These are phyloP conservation scores for Bubalus kerabau DNA, from an alignment of 2,113 vertebrate species.

Conservation along the genomic window DNA sequence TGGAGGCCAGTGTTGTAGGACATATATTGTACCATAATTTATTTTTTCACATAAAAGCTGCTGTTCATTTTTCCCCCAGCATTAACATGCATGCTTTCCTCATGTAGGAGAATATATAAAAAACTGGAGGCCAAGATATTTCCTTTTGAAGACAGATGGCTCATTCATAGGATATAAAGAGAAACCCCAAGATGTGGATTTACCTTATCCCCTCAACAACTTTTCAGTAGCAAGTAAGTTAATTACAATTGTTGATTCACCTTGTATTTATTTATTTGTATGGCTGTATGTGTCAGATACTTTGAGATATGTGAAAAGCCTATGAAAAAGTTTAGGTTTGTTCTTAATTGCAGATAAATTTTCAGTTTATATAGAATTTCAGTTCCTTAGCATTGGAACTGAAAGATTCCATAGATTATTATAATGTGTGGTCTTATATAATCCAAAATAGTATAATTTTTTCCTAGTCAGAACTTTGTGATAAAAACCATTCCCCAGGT, in stretches of 20 bases:
- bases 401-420: neutral
- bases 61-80: slow-evolving; percentile 24
- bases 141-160: slow-evolving; percentile 98
- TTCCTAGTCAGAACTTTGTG: neutral
- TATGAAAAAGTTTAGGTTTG: neutral
- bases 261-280: neutral
- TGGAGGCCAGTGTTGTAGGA: slow-evolving; percentile 48
- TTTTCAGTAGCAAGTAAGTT: slow-evolving; percentile 98
- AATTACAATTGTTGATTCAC: neutral
- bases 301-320: neutral
- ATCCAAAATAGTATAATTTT: neutral
- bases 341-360: neutral
- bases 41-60: slow-evolving; percentile 55
- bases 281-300: neutral
- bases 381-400: neutral
- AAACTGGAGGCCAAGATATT: slow-evolving; percentile 98
- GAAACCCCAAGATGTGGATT: slow-evolving; percentile 97
- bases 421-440: neutral
- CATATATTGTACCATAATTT: slow-evolving; percentile 29
- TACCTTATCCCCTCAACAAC: slow-evolving; percentile 98
- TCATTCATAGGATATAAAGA: slow-evolving; percentile 99
- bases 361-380: slow-evolving; percentile 14
- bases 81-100: slow-evolving; percentile 72
- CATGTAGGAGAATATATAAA: slow-evolving; percentile 97
- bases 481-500: neutral